Conservation (phyloP, 2,888 invertebrate species). For the Drosophila recens region DNA sequence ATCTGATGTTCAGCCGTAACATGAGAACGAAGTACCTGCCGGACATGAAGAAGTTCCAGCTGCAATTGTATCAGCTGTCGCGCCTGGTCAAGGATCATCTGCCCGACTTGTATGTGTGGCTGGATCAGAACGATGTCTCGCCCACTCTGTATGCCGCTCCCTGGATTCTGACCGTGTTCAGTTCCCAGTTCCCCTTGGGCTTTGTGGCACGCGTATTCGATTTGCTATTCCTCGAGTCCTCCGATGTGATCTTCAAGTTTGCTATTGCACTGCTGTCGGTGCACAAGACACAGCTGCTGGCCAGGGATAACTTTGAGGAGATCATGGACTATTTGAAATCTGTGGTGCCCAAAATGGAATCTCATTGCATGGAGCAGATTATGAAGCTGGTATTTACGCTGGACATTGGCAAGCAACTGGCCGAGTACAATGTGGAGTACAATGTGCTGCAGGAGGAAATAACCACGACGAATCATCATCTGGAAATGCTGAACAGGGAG, state of each 20-base stretch:
- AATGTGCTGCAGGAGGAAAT: conserved; percentile 97
- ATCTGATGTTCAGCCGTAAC: conserved; percentile 96
- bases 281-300: conserved; percentile 93
- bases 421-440: conserved; percentile 97
- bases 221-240: conserved; percentile 94
- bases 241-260: conserved; percentile 95
- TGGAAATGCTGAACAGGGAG: conserved; percentile 89
- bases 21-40: conserved; percentile 96
- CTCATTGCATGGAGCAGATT: conserved; percentile 90
- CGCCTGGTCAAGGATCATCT: conserved; percentile 95
- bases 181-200: conserved; percentile 97
- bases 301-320: conserved; percentile 95
- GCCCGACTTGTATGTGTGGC: conserved; percentile 94
- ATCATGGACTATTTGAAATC: conserved; percentile 97
- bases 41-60: conserved; percentile 96
- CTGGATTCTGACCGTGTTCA: conserved; percentile 97
- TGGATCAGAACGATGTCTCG: conserved; percentile 95
- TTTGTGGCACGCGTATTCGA: conserved; percentile 98
- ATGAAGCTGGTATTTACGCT: conserved; percentile 92
- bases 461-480: conserved; percentile 90
- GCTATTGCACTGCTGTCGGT: conserved; percentile 93
- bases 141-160: conserved; percentile 98
- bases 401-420: conserved; percentile 92
- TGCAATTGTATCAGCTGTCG: conserved; percentile 96
- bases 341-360: conserved; percentile 90